Evolutionary conservation across 2,888 invertebrate species (phyloP).

Genomic region (Exephanes ischioxanthus): DNA sequence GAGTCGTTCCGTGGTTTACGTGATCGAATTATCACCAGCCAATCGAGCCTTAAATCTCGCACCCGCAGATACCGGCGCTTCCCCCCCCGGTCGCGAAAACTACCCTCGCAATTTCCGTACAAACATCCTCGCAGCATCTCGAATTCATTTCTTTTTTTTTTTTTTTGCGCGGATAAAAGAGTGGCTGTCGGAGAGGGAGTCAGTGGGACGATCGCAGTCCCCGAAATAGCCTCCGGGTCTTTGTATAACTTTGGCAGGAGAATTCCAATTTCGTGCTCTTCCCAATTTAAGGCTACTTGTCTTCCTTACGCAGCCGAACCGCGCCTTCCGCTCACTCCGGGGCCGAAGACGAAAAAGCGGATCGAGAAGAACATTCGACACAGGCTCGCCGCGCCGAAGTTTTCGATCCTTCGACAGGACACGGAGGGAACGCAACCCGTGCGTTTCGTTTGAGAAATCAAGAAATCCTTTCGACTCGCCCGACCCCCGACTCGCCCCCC

Average conservation of each 20-base stretch:
- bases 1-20: conserved; percentile 32
- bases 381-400: conserved; percentile 16
- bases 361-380: conserved; percentile 18
- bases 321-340: neutral
- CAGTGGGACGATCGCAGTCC: conserved; percentile 45
- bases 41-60: conserved; percentile 60
- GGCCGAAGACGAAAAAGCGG: conserved; percentile 40
- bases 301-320: conserved; percentile 70
- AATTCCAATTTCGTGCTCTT: conserved; percentile 82
- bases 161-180: conserved; percentile 9
- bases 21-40: conserved; percentile 73
- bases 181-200: conserved; percentile 31
- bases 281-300: conserved; percentile 82
- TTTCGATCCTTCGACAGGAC: conserved; percentile 35
- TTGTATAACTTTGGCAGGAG: conserved; percentile 78
- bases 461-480: conserved; percentile 24
- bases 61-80: neutral
- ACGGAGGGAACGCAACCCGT: conserved; percentile 34
- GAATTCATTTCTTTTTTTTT: conserved; percentile 34
- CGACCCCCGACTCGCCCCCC: neutral
- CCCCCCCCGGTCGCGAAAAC: conserved; percentile 38
- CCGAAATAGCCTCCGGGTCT: conserved; percentile 66
- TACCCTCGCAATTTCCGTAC: conserved; percentile 75
- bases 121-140: conserved; percentile 72
- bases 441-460: conserved; percentile 66